Conservation (phyloP, 2,888 invertebrate species). For the Sminthurinus aureus region DNA sequence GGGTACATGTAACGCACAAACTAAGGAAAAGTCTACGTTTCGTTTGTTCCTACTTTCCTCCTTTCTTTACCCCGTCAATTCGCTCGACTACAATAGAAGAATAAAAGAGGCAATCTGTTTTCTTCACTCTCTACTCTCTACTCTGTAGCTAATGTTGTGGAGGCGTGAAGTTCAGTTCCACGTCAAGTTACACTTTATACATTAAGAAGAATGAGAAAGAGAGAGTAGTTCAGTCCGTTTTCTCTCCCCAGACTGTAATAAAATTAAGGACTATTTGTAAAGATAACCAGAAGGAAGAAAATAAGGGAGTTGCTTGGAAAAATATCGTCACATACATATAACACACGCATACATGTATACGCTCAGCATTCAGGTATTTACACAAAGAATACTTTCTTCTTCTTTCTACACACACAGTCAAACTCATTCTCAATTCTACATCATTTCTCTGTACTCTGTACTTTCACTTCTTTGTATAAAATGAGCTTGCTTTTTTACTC, state of each 20-base stretch:
- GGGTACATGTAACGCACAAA: not conserved
- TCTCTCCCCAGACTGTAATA: slow-evolving; percentile 54
- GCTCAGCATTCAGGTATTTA: not conserved
- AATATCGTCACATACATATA: not conserved
- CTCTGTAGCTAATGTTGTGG: not conserved
- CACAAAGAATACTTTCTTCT: not conserved
- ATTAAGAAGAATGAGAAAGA: not conserved
- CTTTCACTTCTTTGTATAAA: not conserved
- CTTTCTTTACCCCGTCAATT: not conserved
- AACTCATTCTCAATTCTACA: not conserved
- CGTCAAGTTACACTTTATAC: slow-evolving; percentile 19
- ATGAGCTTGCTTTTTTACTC: too few relatives aligned
- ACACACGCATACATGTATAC: too few relatives aligned
- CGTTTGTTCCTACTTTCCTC: not conserved
- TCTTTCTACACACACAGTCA: not conserved
- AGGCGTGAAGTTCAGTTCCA: slow-evolving; percentile 12
- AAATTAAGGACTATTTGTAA: slow-evolving; percentile 58
- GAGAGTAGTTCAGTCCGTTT: slow-evolving; percentile 9
- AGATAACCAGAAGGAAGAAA: slow-evolving; percentile 50
- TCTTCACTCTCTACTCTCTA: not conserved
- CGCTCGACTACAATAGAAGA: not conserved
- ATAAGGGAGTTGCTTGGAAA: not conserved
- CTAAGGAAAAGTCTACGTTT: not conserved
- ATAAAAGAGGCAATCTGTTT: slow-evolving; percentile 22
- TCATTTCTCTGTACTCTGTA: not conserved